A percentile compares a stretch with the other conserved stretches of the same genome.
Evolutionary conservation across 2,888 invertebrate genomes (phyloP).

Genomic region (Adelognathus sp.): DNA sequence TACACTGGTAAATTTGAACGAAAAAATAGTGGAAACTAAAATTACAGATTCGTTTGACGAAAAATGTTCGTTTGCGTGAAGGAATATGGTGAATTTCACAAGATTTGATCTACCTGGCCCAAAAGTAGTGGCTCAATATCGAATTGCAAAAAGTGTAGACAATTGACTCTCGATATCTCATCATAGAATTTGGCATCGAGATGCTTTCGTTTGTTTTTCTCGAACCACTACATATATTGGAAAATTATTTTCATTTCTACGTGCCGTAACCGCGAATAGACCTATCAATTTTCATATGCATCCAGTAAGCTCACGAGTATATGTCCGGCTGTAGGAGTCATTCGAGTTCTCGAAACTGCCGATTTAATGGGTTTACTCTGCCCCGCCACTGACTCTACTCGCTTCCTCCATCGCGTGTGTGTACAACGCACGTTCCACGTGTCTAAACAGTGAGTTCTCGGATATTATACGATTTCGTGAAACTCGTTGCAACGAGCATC

Average conservation of each 20-base stretch:
- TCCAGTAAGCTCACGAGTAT: constrained; percentile 23
- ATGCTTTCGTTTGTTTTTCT: too few species aligned
- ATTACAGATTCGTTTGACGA: too few species aligned
- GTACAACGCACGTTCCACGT: constrained; percentile 46
- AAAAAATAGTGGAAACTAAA: too few species aligned
- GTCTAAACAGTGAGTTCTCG: constrained; percentile 54
- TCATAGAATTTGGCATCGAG: too few species aligned
- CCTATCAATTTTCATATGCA: constrained; percentile 20
- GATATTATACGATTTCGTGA: constrained; percentile 54
- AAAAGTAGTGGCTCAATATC: too few species aligned
- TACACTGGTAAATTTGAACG: too few species aligned
- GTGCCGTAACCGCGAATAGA: not conserved
- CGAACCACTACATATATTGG: too few species aligned
- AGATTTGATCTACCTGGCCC: too few species aligned
- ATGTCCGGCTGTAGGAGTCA: constrained; percentile 15
- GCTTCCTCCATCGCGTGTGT: constrained; percentile 23
- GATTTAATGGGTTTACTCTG: constrained; percentile 54
- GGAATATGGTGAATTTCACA: too few species aligned
- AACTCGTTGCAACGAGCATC: constrained; percentile 14
- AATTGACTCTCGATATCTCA: too few species aligned
- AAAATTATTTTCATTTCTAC: not conserved
- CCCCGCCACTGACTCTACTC: constrained; percentile 32
- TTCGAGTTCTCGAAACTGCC: constrained; percentile 34
- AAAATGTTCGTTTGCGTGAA: too few species aligned
- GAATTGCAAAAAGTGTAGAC: too few species aligned